Base-by-base conservation (phyloP, 2,888 invertebrate species). In the Agrilus biguttatus region DNA sequence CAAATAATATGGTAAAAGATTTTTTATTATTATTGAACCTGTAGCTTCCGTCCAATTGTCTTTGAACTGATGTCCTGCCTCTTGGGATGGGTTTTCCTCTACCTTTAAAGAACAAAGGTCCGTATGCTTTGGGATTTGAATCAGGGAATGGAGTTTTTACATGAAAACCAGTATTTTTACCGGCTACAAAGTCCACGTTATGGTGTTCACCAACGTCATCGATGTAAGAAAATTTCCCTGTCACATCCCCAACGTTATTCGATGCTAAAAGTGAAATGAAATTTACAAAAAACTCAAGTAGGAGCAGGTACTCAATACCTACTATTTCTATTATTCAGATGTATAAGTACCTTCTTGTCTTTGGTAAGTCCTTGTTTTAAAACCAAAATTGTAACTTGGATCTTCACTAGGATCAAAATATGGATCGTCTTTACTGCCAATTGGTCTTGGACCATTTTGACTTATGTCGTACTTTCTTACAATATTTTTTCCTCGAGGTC, bases 171-270 rank as follows among this genome's bases (percentile, higher is more conserved):
- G 79, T 83, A 48, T 78, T 78, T 35, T 80, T 73, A 0, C 84
- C 83, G 4, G 85, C 85, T 34, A 81, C 77, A 63, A 80, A 86
- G 17, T 80, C 75, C 0, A 85, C 83, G 51, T 80, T 78, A 56
- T 84, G 83, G 1, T 78, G 69, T 55, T 83, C 81, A 0, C 85
- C 85, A 23, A 81, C 74, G 56, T 85, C 84, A 53, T 84, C 84
- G 14, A 82, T 65, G 57, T 74, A 85, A 1, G 81, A 77, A 57
- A 83, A 85, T 46, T 75, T 72, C 14, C 80, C 82, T 71, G 63
- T 58, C 14, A 64, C 62, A 44, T 63, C 62, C 1, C 61, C 61
- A 28, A 55, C 45, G 47, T 64, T 53, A 50, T 67, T 65, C 2
- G 66, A 63, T 41, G 39, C 57, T 57, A 34, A 36, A 53, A 47